Base-by-base conservation (phyloP, 2,113 vertebrate genomes). In the Eonycteris spelaea region DNA sequence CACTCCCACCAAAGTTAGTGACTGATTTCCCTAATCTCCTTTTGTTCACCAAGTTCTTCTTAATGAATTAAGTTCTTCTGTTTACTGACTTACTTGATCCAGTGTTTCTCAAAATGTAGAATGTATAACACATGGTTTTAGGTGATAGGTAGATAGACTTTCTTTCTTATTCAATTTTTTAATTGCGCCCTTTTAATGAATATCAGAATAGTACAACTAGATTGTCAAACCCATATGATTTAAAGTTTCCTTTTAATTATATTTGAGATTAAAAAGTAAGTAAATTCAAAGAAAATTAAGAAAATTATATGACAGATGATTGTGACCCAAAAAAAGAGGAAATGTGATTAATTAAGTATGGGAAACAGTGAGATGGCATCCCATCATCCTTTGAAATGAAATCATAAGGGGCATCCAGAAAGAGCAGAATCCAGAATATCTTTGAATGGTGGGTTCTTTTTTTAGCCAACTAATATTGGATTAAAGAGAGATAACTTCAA, bases 231-330 rank as follows among this genome's bases (percentile, higher is more conserved):
- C 26, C 45, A 51, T 33, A 16, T 21, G 12, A 82, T 67, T 80
- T 87, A 57, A 95, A 83, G 51, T 85, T 85, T 86, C 75, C 67
- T 92, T 93, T 92, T 73, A 84, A 82, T 96, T 96, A 71, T 68
- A 82, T 88, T 92, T 88, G 77, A 96, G 78, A 30, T 96, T 79
- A 21, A 96, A 94, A 87, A 68, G 30, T 92, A 40, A 96, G 33
- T 61, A 71, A 79, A 80, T 79, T 71, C 57, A 74, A 91, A 51
- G 51, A 78, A 91, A 68, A 95, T 90, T 92, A 91, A 51, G 51
- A 78, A 91, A 68, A 95, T 90, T 92, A 80, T 78, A 57, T 57
- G 55, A 82, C 35, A 90, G 38, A 55, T 87, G 16, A 22, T 68
- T 93, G 45, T 70, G 87, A 86, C 35, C 0, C 11, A 35, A 35